Percentiles rank a stretch among this genome's conserved stretches.
Conservation (phyloP, 2,888 invertebrate species). For the Leucozona laternaria region DNA sequence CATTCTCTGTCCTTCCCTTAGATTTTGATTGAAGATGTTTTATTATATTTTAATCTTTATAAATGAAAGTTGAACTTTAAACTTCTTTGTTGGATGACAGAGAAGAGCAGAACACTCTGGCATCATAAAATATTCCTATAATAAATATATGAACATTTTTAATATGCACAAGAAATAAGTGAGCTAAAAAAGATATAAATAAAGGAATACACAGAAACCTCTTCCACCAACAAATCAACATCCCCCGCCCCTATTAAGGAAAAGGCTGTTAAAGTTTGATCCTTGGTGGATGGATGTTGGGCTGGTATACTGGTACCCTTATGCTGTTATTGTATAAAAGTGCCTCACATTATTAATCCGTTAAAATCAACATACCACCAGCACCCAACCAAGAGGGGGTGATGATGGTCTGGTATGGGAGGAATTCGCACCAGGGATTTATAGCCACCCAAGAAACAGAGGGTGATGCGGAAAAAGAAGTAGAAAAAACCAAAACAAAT, state of each 20-base stretch:
- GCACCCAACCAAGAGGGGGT: slow-evolving; percentile 9
- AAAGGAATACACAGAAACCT: not conserved
- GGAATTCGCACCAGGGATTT: slow-evolving; percentile 50
- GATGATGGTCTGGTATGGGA: slow-evolving; percentile 11
- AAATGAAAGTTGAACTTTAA: not conserved
- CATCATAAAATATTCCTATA: not conserved
- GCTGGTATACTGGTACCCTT: slow-evolving; percentile 34
- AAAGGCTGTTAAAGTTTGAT: slow-evolving; percentile 51
- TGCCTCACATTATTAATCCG: slow-evolving; percentile 74
- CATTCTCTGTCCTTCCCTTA: too few species aligned
- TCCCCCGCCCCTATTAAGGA: not conserved
- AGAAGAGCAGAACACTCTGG: not conserved
- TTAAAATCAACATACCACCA: slow-evolving; percentile 74
- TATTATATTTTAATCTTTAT: too few species aligned
- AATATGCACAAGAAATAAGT: not conserved
- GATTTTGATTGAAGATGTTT: too few species aligned
- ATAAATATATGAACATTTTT: not conserved
- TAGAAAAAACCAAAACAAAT: slow-evolving; percentile 72
- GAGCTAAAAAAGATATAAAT: not conserved
- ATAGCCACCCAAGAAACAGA: slow-evolving; percentile 36
- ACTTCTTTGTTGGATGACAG: not conserved
- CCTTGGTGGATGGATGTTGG: slow-evolving; percentile 38
- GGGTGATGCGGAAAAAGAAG: slow-evolving; percentile 47
- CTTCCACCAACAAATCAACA: slow-evolving; percentile 4
- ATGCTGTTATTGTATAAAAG: slow-evolving; percentile 58